Evolutionary conservation across 2,113 vertebrate species (phyloP).

Genomic region (Casuarius casuarius): DNA sequence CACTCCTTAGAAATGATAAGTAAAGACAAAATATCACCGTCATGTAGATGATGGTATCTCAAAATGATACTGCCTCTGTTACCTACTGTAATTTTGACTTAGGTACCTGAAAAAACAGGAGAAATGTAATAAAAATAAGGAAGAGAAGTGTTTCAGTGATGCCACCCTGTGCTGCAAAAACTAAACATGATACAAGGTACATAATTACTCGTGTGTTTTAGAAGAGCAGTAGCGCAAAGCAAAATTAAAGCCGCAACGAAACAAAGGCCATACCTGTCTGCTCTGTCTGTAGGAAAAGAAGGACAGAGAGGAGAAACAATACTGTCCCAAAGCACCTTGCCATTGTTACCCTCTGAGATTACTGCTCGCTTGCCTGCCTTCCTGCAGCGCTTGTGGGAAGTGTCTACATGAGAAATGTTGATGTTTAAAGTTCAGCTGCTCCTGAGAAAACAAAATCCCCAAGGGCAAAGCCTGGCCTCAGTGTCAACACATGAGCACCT

Average conservation of each 20-base stretch:
- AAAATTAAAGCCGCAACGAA: background rate
- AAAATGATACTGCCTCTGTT: background rate
- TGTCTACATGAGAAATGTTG: background rate
- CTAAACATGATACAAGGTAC: background rate
- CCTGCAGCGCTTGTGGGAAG: background rate
- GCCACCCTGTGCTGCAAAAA: background rate
- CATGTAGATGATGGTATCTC: background rate
- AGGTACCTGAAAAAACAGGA: background rate
- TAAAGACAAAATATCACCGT: background rate
- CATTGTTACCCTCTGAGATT: conserved; percentile 44
- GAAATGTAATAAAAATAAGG: background rate
- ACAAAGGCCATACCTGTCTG: conserved; percentile 71
- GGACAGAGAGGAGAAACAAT: conserved; percentile 52
- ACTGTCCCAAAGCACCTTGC: conserved; percentile 47
- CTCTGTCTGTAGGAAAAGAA: conserved; percentile 62
- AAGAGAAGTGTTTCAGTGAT: background rate
- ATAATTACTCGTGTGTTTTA: background rate
- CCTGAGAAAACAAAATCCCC: conserved; percentile 37
- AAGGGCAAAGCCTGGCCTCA: background rate
- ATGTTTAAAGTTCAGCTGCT: conserved; percentile 72
- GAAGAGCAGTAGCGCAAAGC: background rate
- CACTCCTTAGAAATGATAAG: background rate
- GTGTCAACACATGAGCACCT: background rate
- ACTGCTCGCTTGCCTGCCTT: background rate
- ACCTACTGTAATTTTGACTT: background rate